These are phyloP conservation scores for Anticlea derivata DNA, from an alignment of 2,888 invertebrate species.

Conservation along the genomic window DNA sequence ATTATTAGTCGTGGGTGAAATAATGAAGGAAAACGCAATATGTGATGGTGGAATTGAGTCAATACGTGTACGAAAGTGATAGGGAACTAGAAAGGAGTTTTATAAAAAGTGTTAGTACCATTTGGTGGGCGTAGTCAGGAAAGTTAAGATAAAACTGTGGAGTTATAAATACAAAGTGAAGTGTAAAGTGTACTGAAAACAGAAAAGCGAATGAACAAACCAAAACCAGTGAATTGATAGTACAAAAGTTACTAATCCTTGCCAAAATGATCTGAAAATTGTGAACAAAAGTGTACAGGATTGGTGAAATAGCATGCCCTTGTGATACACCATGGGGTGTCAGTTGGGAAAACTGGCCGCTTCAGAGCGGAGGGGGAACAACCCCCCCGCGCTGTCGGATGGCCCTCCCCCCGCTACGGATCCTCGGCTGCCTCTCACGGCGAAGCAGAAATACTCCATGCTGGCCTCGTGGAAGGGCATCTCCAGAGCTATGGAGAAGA, in stretches of 20 bases:
- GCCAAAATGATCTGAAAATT: constrained; percentile 16
- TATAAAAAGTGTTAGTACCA: neutral
- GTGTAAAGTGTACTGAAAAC: neutral
- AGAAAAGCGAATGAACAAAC: neutral
- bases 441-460: constrained; percentile 94
- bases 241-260: neutral
- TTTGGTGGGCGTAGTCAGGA: neutral
- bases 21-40: constrained; percentile 11
- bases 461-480: constrained; percentile 96
- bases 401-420: constrained; percentile 88
- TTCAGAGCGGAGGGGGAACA: constrained; percentile 75
- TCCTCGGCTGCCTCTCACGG: constrained; percentile 91
- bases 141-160: neutral
- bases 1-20: constrained; percentile 7
- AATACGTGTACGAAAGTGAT: neutral
- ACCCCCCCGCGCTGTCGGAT: constrained; percentile 74
- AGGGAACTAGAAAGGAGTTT: constrained; percentile 3
- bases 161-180: neutral
- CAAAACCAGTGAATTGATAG: neutral
- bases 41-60: constrained; percentile 7
- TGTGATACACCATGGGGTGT: constrained; percentile 86
- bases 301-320: constrained; percentile 24
- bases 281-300: constrained; percentile 8
- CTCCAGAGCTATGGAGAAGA: constrained; percentile 93
- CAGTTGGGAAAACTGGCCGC: constrained; percentile 89